These are phyloP conservation scores for Trilocha varians DNA, from an alignment of 2,888 invertebrate genomes.

Conservation along the genomic window DNA sequence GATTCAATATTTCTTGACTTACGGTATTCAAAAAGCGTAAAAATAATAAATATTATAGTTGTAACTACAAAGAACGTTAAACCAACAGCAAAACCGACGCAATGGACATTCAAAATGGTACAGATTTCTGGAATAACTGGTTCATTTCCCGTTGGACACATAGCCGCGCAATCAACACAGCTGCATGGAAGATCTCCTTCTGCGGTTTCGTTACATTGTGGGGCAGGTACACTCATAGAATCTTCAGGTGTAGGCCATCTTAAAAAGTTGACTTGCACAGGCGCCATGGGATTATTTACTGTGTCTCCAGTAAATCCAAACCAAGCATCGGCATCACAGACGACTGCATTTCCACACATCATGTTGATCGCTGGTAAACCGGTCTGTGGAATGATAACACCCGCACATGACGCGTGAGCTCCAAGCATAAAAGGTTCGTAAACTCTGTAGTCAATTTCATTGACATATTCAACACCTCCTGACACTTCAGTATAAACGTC, in stretches of 20 bases:
- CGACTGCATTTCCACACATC: slow-evolving; percentile 81
- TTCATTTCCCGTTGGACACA: slow-evolving; percentile 72
- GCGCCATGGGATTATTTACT: slow-evolving; percentile 65
- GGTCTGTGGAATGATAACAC: slow-evolving; percentile 82
- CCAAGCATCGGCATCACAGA: slow-evolving; percentile 78
- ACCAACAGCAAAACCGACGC: slow-evolving; percentile 76
- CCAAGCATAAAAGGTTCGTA: slow-evolving; percentile 74
- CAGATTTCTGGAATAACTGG: slow-evolving; percentile 59
- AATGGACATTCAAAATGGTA: slow-evolving; percentile 75
- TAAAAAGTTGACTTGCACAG: slow-evolving; percentile 76
- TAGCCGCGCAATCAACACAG: slow-evolving; percentile 81
- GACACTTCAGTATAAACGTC: slow-evolving; percentile 26
- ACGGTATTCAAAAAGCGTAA: slow-evolving; percentile 29
- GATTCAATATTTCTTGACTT: slow-evolving; percentile 15
- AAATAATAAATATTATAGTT: slow-evolving; percentile 36
- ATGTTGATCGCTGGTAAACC: slow-evolving; percentile 83
- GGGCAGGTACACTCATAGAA: slow-evolving; percentile 55
- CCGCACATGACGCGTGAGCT: slow-evolving; percentile 84
- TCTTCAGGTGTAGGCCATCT: slow-evolving; percentile 43
- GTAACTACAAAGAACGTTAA: slow-evolving; percentile 65
- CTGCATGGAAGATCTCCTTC: slow-evolving; percentile 77
- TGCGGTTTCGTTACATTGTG: slow-evolving; percentile 75
- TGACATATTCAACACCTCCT: slow-evolving; percentile 45
- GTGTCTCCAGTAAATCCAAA: slow-evolving; percentile 77
- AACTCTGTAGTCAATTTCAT: slow-evolving; percentile 65